Conservation (phyloP, 2,113 vertebrate genomes). For the Burhinus oedicnemus region DNA sequence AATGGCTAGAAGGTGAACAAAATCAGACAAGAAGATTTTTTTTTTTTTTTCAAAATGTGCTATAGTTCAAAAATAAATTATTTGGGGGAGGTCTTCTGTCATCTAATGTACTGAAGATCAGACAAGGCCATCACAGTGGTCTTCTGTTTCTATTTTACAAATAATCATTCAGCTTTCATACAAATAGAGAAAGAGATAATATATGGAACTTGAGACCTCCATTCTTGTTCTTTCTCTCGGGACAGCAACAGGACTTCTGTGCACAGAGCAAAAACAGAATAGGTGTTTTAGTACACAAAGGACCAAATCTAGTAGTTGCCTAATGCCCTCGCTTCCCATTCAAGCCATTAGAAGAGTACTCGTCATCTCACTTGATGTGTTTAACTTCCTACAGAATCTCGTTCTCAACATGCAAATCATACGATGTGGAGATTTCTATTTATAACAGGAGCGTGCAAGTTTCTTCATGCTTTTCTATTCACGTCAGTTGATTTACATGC, state of each 20-base stretch:
- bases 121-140: not conserved
- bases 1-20: not conserved
- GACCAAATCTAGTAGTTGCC: not conserved
- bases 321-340: not conserved
- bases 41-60: not conserved
- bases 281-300: not conserved
- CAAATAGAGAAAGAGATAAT: not conserved
- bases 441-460: not conserved
- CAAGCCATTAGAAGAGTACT: not conserved
- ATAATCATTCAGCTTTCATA: not conserved
- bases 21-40: not conserved
- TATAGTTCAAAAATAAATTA: not conserved
- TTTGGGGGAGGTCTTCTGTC: not conserved
- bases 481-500: not conserved
- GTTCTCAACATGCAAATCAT: not conserved
- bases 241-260: not conserved
- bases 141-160: not conserved
- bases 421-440: not conserved
- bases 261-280: not conserved
- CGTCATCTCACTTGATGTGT: not conserved
- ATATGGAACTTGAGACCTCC: not conserved
- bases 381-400: not conserved
- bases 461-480: not conserved
- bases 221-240: not conserved
- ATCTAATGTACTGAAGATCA: not conserved